A percentile compares a stretch with the other conserved stretches of the same genome.
Conservation (phyloP, 2,113 vertebrate species). For the Alosa alosa region DNA sequence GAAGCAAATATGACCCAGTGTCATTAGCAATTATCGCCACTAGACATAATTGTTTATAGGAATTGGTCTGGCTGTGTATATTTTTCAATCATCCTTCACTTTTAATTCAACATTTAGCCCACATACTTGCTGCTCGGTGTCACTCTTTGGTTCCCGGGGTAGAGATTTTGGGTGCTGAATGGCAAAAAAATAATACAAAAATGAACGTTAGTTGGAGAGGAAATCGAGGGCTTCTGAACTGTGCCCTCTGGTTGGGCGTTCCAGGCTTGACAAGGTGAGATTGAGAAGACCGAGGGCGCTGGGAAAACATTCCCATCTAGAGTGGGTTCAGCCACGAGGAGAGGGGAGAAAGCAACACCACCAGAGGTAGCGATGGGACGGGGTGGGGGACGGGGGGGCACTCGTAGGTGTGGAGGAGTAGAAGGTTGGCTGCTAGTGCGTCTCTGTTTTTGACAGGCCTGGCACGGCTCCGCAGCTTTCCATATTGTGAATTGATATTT, state of each 20-base stretch:
- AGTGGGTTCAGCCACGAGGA: background rate
- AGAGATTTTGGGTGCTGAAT: background rate
- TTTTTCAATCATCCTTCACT: background rate
- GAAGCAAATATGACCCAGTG: constrained; percentile 18
- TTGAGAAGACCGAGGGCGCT: background rate
- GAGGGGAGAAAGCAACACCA: background rate
- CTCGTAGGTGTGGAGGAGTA: background rate
- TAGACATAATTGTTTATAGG: background rate
- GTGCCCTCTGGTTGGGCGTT: constrained; percentile 1
- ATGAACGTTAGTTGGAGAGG: background rate
- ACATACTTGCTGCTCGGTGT: background rate
- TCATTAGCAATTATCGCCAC: constrained; percentile 32
- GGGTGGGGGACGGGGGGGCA: background rate
- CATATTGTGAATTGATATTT: background rate
- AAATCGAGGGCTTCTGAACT: background rate
- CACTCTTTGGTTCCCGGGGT: background rate
- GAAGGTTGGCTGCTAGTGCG: background rate
- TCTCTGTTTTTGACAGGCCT: background rate
- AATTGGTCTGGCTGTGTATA: background rate
- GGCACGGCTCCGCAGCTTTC: background rate
- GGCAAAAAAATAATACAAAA: background rate
- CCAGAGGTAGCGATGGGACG: background rate
- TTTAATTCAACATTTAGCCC: background rate
- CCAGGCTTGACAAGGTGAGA: background rate
- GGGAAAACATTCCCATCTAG: background rate